phyloP scores from a whole-genome alignment of 2,113 vertebrate species.

The Sceloporus undulatus region DNA sequence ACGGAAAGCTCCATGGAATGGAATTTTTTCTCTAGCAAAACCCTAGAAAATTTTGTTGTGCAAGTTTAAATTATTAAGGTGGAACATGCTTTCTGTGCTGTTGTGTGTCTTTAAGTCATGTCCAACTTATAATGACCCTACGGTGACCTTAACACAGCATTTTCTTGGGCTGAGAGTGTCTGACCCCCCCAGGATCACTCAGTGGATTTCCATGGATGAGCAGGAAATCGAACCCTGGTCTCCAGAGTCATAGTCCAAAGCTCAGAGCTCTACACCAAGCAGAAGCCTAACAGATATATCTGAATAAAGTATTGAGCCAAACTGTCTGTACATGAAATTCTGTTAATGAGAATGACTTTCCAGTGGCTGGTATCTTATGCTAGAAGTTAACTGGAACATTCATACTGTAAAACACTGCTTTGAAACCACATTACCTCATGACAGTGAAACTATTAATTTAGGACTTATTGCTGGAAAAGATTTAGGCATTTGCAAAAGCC shows the following conservation, averaged over 20 bases:
- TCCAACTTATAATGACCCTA: too few relatives aligned
- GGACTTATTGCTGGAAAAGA: conserved; percentile 30
- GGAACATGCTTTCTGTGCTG: too few relatives aligned
- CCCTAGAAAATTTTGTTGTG: neutral
- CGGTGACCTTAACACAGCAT: too few relatives aligned
- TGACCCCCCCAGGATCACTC: too few relatives aligned
- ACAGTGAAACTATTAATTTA: conserved; percentile 39
- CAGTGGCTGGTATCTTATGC: conserved; percentile 30
- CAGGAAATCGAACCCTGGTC: too few relatives aligned
- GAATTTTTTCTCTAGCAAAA: neutral
- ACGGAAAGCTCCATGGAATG: neutral
- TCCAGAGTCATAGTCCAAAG: too few relatives aligned
- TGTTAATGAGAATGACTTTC: conserved; percentile 36
- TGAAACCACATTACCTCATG: conserved; percentile 40
- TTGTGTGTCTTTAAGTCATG: too few relatives aligned
- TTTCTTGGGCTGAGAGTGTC: too few relatives aligned
- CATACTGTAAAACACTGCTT: conserved; percentile 7
- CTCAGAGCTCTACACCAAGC: neutral
- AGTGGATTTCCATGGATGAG: too few relatives aligned
- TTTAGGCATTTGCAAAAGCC: conserved; percentile 3
- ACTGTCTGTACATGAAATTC: conserved; percentile 24
- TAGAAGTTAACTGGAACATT: conserved; percentile 29
- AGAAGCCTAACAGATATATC: neutral
- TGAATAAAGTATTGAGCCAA: neutral
- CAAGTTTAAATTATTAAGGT: conserved; percentile 40